Conservation (phyloP, 1,140 invertebrate species). For the Drosophila melanogaster region Release_6_plus_ISO1_MT NT_033779.5:154501-155000, state of each 20-base stretch:
- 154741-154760: slow-evolving; percentile 76
- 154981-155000: slow-evolving; percentile 76
- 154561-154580: slow-evolving; percentile 84
- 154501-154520: slow-evolving; percentile 85
- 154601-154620: slow-evolving; percentile 57
- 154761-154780: slow-evolving; percentile 65
- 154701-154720: slow-evolving; percentile 62
- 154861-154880: slow-evolving; percentile 80
- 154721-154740: slow-evolving; percentile 74
- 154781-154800: slow-evolving; percentile 72
- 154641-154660: slow-evolving; percentile 55
- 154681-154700: slow-evolving; percentile 72
- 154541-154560: slow-evolving; percentile 86
- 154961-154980: slow-evolving; percentile 85
- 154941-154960: slow-evolving; percentile 89
- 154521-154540: slow-evolving; percentile 82
- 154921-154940: slow-evolving; percentile 82
- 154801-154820: slow-evolving; percentile 81
- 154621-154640: slow-evolving; percentile 59
- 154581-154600: slow-evolving; percentile 46
- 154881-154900: slow-evolving; percentile 84
- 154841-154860: slow-evolving; percentile 84
- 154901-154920: slow-evolving; percentile 84
- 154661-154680: slow-evolving; percentile 77
- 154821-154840: slow-evolving; percentile 85